A percentile compares a stretch with the other conserved stretches of the same genome.
phyloP scores from a whole-genome alignment of 1,140 invertebrate genomes.

The Bombus impatiens region DNA sequence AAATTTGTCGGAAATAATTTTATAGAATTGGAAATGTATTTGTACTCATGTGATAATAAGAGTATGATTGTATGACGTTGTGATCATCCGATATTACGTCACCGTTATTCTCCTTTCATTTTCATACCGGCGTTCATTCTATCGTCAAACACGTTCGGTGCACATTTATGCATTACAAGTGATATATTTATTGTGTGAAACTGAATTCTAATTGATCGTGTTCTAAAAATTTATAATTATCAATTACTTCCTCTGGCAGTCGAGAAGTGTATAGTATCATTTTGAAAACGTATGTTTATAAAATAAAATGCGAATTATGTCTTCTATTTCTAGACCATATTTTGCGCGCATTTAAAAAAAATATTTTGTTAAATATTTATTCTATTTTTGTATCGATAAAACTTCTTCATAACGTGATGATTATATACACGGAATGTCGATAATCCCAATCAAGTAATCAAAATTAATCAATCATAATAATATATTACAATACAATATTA shows the following conservation, averaged over 20 bases:
- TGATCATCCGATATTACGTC: conserved; percentile 76
- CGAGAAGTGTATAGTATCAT: not conserved
- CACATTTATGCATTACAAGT: conserved; percentile 24
- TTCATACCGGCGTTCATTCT: conserved; percentile 15
- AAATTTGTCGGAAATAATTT: not conserved
- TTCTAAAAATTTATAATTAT: not conserved
- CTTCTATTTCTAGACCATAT: not conserved
- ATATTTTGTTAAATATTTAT: too few relatives aligned
- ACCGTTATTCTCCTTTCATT: conserved; percentile 39
- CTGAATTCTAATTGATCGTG: not conserved
- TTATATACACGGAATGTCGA: not conserved
- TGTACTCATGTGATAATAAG: conserved; percentile 27
- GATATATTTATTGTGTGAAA: not conserved
- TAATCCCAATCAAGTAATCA: not conserved
- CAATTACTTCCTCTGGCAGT: not conserved
- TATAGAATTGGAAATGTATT: conserved; percentile 1
- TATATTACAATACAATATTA: not conserved
- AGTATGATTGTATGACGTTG: conserved; percentile 35
- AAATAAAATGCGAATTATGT: not conserved
- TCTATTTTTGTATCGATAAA: not conserved
- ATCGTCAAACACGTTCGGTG: not conserved
- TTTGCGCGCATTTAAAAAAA: conserved; percentile 1
- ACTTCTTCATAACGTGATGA: not conserved
- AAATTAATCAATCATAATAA: not conserved
- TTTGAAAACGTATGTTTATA: conserved; percentile 30